Conservation (phyloP, 2,888 invertebrate genomes). For the Mactromeris polynyma region DNA sequence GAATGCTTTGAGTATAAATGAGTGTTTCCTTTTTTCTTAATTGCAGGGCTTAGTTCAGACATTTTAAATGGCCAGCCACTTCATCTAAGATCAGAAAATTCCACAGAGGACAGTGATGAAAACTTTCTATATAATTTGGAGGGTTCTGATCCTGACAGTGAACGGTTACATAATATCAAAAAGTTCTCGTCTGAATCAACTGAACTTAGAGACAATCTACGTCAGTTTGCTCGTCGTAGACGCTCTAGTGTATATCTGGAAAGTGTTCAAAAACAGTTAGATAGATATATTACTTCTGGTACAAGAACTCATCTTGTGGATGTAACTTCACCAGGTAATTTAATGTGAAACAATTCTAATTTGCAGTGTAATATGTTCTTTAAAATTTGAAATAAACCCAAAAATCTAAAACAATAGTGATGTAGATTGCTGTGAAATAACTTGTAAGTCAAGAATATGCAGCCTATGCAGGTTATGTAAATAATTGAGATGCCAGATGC, state of each 20-base stretch:
- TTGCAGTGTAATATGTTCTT: too few species aligned
- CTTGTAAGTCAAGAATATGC: too few species aligned
- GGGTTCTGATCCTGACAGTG: neutral
- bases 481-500: too few species aligned
- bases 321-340: constrained; percentile 80
- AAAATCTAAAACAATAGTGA: too few species aligned
- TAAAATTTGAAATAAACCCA: too few species aligned
- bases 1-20: neutral
- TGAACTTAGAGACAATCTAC: constrained; percentile 52
- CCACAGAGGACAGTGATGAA: neutral
- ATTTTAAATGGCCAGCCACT: neutral
- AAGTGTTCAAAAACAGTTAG: constrained; percentile 66
- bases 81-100: neutral
- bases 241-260: constrained; percentile 60
- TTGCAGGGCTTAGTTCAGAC: neutral
- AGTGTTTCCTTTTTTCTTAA: neutral
- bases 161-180: neutral
- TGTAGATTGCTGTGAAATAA: too few species aligned
- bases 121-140: neutral
- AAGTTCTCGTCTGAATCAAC: neutral
- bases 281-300: constrained; percentile 64
- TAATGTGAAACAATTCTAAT: neutral
- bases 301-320: constrained; percentile 70
- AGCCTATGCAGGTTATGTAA: too few species aligned
- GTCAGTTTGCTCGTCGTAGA: constrained; percentile 49